Base-by-base conservation (phyloP, 2,113 vertebrate species). In the Colius striatus region DNA sequence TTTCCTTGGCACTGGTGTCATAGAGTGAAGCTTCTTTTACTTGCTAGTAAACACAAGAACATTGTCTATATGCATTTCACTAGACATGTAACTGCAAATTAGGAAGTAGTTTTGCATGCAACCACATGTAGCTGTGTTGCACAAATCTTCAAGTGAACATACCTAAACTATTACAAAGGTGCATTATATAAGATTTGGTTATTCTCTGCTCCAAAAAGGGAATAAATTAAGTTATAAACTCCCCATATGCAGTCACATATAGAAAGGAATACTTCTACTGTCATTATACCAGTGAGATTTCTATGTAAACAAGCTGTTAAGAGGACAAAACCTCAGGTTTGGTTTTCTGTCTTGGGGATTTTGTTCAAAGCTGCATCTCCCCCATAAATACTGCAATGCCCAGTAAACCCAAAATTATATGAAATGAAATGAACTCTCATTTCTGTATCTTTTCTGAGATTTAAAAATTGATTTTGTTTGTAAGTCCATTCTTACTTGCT, bases 401-500 rank as follows among this genome's bases (percentile, higher is more conserved):
- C 38, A 19, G 53, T 61, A 57, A 82, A 27, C 23, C 32, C 29
- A 38, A 85, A 84, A 36, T 43, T 94, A 66, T 63, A 63, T 84
- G 58, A 85, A 82, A 81, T 53, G 2, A 80, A 21, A 20, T 45
- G 55, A 70, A 20, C 21, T 88, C 27, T 88, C 45, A 13, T 29
- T 88, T 87, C 82, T 95, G 63, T 41, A 67, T 75, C 53, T 75
- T 79, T 88, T 30, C 36, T 68, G 60, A 65, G 38, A 50, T 63
- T 63, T 85, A 36, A 54, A 82, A 62, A 58, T 89, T 84, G 83
- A 86, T 97, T 97, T 96, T 18, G 3, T 38, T 80, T 43, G 58
- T 81, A 13, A 61, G 20, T 82, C 53, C 47, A 36, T 83, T 96
- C 45, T 88, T 89, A 43, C 16, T 93, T 34, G 1, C 41, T 84